Evolutionary conservation across 2,888 invertebrate genomes (phyloP).

Genomic region (Drepanosiphum platanoidis): DNA sequence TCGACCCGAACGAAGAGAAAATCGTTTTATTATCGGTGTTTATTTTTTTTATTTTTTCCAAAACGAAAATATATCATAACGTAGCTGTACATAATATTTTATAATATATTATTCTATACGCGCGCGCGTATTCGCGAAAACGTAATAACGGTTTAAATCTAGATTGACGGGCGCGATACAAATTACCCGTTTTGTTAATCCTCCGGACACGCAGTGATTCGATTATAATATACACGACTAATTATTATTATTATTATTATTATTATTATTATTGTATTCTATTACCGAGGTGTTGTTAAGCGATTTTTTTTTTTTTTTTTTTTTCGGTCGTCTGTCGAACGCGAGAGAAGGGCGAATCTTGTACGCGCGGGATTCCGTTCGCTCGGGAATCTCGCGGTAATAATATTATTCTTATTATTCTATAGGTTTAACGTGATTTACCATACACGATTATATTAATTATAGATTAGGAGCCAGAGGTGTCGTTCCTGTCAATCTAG

Average conservation of each 20-base stretch:
- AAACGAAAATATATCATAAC: not conserved
- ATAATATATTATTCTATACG: no score
- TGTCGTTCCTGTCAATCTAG: no score
- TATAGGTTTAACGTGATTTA: no score
- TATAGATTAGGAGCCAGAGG: no score
- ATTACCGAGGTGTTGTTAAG: not conserved
- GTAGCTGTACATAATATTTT: no score
- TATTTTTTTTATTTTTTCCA: not conserved
- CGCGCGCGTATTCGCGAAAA: not conserved
- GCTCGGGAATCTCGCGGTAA: no score
- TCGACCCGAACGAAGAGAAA: not conserved
- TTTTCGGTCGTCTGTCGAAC: not conserved
- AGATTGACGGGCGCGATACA: slow-evolving; percentile 14
- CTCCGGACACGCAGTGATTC: not conserved
- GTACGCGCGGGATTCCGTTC: not conserved
- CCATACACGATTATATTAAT: no score
- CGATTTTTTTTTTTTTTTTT: not conserved
- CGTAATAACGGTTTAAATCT: slow-evolving; percentile 37
- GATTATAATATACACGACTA: slow-evolving; percentile 6
- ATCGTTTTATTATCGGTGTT: no score
- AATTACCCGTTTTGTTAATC: slow-evolving; percentile 36
- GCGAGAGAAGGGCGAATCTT: no score
- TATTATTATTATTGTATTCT: not conserved
- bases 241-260: not conserved
- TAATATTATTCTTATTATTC: no score